These are phyloP conservation scores for Mormyrops attenuatus DNA, from an alignment of 2,797 vertebrate species.

Conservation along the genomic window DNA sequence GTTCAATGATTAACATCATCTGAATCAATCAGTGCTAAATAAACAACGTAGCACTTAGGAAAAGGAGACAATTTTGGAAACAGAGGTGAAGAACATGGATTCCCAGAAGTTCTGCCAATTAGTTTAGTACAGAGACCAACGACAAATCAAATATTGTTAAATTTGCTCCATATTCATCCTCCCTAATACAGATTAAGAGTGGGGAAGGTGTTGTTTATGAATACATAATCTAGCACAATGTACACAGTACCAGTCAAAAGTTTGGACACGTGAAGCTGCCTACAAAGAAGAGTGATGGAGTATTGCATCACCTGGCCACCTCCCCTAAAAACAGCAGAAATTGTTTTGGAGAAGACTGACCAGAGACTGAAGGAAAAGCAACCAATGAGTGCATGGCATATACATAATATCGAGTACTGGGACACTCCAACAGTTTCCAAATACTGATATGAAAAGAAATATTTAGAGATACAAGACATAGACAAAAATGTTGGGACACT, in stretches of 20 bases:
- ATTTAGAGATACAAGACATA: no score
- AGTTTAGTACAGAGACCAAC: background rate
- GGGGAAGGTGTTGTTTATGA: background rate
- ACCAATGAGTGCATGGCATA: background rate
- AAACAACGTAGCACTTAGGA: background rate
- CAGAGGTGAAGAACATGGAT: background rate
- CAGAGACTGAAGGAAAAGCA: background rate
- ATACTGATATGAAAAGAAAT: no score
- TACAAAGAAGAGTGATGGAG: background rate
- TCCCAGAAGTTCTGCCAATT: background rate
- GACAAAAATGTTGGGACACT: no score
- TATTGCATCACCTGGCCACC: background rate
- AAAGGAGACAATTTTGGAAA: background rate
- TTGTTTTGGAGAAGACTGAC: background rate
- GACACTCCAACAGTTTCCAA: background rate
- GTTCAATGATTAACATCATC: background rate
- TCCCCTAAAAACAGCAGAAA: background rate
- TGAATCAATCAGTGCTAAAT: background rate
- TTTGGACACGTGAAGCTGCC: background rate
- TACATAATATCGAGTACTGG: background rate
- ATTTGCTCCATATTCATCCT: background rate
- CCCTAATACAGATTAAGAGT: background rate
- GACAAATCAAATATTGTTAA: background rate
- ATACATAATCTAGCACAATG: background rate
- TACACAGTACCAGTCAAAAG: background rate